Conservation (phyloP, 2,888 invertebrate species). For the Malacosoma neustria region DNA sequence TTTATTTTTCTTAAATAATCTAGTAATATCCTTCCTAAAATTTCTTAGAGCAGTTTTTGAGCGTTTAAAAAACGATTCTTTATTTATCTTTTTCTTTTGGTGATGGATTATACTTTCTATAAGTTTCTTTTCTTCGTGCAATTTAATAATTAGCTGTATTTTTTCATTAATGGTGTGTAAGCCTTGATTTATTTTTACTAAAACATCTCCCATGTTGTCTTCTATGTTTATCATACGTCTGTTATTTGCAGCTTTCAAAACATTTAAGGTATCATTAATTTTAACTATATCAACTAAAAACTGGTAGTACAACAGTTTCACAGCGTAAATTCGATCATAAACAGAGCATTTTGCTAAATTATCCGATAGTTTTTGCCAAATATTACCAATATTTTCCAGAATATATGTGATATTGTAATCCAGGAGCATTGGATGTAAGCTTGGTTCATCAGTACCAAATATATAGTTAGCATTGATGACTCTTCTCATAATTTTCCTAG, state of each 20-base stretch:
- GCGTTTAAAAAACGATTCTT: constrained; percentile 33
- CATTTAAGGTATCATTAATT: constrained; percentile 29
- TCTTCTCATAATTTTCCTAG: constrained; percentile 31
- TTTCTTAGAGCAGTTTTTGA: constrained; percentile 33
- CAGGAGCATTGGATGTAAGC: no score
- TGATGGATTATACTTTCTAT: constrained; percentile 7
- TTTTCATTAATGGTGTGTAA: constrained; percentile 24
- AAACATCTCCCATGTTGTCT: constrained; percentile 15
- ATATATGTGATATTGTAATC: constrained; percentile 31
- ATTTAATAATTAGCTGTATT: constrained; percentile 19
- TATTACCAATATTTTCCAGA: constrained; percentile 28
- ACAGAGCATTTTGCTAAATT: constrained; percentile 20
- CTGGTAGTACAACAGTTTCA: constrained; percentile 38
- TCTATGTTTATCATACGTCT: constrained; percentile 30
- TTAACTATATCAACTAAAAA: constrained; percentile 34
- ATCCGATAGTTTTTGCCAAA: constrained; percentile 27
- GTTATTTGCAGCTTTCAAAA: constrained; percentile 28
- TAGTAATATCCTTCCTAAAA: constrained; percentile 34
- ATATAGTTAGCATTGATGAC: constrained; percentile 27
- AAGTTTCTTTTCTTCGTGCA: constrained; percentile 2
- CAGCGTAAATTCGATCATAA: constrained; percentile 24
- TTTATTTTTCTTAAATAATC: constrained; percentile 25
- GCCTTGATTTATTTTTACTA: constrained; percentile 24
- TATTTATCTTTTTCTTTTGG: constrained; percentile 17
- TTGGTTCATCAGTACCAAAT: no score